phyloP scores from a whole-genome alignment of 1,140 invertebrate genomes.

The Triops cancriformis region DNA sequence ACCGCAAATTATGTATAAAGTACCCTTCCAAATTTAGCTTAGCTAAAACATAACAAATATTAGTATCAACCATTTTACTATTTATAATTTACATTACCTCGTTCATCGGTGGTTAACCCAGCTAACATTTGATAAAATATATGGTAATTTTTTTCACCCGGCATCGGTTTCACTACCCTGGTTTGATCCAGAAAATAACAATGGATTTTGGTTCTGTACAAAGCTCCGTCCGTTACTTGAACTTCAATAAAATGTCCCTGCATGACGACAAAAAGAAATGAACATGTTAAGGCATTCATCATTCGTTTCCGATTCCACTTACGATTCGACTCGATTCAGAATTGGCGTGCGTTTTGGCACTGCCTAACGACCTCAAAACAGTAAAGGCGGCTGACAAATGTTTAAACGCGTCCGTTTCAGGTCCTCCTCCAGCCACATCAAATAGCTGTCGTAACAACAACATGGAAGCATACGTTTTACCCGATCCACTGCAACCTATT shows the following conservation, averaged over 20 bases:
- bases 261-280: conserved; percentile 32
- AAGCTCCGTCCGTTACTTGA: conserved; percentile 87
- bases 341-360: conserved; percentile 79
- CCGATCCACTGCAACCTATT: conserved; percentile 86
- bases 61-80: not conserved
- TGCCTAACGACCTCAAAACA: conserved; percentile 79
- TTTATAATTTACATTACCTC: conserved; percentile 45
- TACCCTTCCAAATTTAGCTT: conserved; percentile 72
- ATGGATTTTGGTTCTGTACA: conserved; percentile 91
- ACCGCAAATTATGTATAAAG: conserved; percentile 65
- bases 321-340: conserved; percentile 90
- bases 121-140: conserved; percentile 96
- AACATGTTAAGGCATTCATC: conserved; percentile 18
- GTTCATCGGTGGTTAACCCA: conserved; percentile 75
- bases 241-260: conserved; percentile 94
- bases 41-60: conserved; percentile 28
- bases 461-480: conserved; percentile 91
- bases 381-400: conserved; percentile 90
- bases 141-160: conserved; percentile 89
- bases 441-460: conserved; percentile 78
- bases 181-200: conserved; percentile 92
- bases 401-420: conserved; percentile 93
- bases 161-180: conserved; percentile 71
- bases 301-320: conserved; percentile 37
- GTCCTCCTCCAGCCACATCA: conserved; percentile 83